These are phyloP conservation scores for Siniperca undulata DNA, from an alignment of 2,797 vertebrate genomes.

Conservation along the genomic window DNA sequence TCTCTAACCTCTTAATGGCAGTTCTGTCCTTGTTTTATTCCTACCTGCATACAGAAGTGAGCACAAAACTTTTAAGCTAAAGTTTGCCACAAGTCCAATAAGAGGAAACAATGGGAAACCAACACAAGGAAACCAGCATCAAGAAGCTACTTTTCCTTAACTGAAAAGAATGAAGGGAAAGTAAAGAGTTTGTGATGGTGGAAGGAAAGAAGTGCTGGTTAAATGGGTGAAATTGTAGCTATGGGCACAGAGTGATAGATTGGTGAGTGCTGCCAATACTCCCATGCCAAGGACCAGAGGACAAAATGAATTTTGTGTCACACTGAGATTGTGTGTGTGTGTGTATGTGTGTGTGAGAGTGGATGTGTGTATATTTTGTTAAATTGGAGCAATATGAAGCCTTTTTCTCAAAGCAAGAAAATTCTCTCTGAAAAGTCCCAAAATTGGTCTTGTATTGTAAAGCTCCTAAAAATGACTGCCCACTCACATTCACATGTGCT, in stretches of 20 bases:
- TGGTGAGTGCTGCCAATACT: conserved; percentile 46
- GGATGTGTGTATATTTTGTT: conserved; percentile 41
- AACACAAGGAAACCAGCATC: background rate
- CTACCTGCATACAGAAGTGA: conserved; percentile 31
- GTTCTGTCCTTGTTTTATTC: conserved; percentile 37
- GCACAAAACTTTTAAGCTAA: conserved; percentile 42
- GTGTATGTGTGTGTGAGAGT: conserved; percentile 1
- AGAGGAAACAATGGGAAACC: conserved; percentile 11
- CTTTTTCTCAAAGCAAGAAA: conserved; percentile 15
- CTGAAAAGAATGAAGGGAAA: conserved; percentile 35
- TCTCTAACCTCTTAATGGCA: conserved; percentile 47
- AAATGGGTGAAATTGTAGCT: conserved; percentile 68
- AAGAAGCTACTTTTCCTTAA: conserved; percentile 36
- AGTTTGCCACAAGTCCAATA: conserved; percentile 36
- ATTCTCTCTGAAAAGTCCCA: conserved; percentile 8
- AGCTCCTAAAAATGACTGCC: conserved; percentile 18
- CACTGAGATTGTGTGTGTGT: conserved; percentile 9
- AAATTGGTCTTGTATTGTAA: conserved; percentile 23
- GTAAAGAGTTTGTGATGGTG: conserved; percentile 28
- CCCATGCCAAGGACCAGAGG: conserved; percentile 31
- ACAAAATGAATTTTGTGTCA: conserved; percentile 44
- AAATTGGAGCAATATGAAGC: conserved; percentile 31
- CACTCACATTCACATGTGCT: conserved; percentile 18
- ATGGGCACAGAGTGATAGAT: conserved; percentile 65
- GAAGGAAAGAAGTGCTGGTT: conserved; percentile 39